Conservation (phyloP, 2,797 vertebrate genomes). For the Siniperca obscura region DNA sequence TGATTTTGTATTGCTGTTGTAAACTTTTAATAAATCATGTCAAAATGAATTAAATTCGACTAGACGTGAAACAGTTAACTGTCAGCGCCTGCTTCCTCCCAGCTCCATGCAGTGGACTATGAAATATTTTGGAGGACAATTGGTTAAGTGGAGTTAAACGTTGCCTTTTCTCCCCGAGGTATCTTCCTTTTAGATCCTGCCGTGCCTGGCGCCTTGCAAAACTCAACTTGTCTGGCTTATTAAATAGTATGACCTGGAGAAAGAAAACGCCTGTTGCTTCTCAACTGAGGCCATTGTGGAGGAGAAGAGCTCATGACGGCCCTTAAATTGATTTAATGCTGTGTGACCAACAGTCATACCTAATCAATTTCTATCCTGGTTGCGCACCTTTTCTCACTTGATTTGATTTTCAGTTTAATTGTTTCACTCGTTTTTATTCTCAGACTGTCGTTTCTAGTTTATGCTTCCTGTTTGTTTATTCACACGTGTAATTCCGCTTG, state of each 20-base stretch:
- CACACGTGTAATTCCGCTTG: too few species aligned
- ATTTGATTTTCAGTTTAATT: slow-evolving; percentile 1
- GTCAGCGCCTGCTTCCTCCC: slow-evolving; percentile 73
- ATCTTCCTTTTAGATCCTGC: slow-evolving; percentile 89
- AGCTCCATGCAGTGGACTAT: slow-evolving; percentile 81
- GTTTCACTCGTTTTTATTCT: neutral
- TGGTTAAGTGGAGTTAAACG: slow-evolving; percentile 88
- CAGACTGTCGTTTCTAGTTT: neutral
- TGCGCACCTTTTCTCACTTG: slow-evolving; percentile 57
- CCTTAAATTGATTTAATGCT: slow-evolving; percentile 85
- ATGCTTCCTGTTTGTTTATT: neutral
- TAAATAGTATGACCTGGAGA: slow-evolving; percentile 88
- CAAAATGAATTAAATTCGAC: neutral
- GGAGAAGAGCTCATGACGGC: slow-evolving; percentile 83
- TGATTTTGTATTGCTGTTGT: neutral
- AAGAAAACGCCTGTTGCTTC: slow-evolving; percentile 87
- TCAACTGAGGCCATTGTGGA: slow-evolving; percentile 83
- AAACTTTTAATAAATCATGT: neutral
- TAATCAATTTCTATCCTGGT: slow-evolving; percentile 77
- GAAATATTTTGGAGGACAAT: slow-evolving; percentile 87
- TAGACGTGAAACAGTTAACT: slow-evolving; percentile 79
- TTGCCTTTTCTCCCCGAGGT: slow-evolving; percentile 89
- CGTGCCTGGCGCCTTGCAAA: slow-evolving; percentile 90
- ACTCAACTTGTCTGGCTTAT: slow-evolving; percentile 91
- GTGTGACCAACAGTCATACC: slow-evolving; percentile 84